Evolutionary conservation across 2,797 vertebrate species (phyloP).

Genomic region (Artibeus lituratus): DNA sequence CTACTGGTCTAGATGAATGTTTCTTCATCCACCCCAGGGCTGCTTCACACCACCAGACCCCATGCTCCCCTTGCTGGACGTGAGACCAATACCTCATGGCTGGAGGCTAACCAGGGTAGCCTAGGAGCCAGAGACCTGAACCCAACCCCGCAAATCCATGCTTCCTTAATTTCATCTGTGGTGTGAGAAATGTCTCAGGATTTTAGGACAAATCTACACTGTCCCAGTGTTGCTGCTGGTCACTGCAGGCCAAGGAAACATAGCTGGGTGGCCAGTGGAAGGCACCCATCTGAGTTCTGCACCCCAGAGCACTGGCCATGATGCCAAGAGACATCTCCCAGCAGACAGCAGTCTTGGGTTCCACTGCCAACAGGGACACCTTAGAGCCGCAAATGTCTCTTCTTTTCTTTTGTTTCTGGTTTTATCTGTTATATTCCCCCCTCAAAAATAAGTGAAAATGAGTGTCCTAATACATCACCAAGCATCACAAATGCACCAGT

Average conservation of each 20-base stretch:
- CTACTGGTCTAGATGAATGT: no score
- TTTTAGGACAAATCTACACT: not conserved
- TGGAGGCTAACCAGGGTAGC: not conserved
- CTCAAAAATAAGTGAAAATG: not conserved
- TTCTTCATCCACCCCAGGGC: accelerated
- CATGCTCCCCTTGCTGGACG: not conserved
- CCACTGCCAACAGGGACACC: not conserved
- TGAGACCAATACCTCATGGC: not conserved
- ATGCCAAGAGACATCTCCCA: not conserved
- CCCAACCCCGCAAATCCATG: not conserved
- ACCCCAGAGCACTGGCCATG: not conserved
- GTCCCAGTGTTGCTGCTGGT: not conserved
- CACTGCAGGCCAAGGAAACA: not conserved
- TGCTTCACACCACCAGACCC: not conserved
- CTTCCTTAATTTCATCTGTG: not conserved
- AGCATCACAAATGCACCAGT: not conserved
- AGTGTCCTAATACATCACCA: not conserved
- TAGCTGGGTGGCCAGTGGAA: not conserved
- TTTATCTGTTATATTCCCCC: not conserved
- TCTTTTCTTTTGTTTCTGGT: not conserved
- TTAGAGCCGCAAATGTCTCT: not conserved
- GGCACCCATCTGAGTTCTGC: not conserved
- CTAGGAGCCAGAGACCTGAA: not conserved
- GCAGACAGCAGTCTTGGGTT: not conserved
- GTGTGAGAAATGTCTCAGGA: not conserved